A percentile compares a stretch with the other conserved stretches of the same genome.
phyloP scores from a whole-genome alignment of 2,797 vertebrate species.

The Ptychadena robeensis region DNA sequence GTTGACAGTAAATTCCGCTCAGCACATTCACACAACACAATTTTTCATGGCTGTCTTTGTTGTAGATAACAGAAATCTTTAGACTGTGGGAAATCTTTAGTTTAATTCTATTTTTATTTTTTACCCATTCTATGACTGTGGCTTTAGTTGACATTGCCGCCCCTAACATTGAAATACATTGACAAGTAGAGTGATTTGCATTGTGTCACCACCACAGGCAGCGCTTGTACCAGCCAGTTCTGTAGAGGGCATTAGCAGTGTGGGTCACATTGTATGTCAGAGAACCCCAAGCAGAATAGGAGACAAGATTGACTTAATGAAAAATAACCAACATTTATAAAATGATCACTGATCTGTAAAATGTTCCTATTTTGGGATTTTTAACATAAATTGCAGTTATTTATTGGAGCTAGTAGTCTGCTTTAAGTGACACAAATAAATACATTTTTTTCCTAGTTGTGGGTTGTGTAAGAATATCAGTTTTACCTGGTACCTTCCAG shows the following conservation, averaged over 20 bases:
- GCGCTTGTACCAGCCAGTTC: not conserved
- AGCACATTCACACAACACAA: not conserved
- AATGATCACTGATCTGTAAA: not conserved
- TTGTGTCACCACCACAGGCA: not conserved
- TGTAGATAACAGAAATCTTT: not conserved
- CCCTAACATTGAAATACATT: not conserved
- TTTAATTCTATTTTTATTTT: not conserved
- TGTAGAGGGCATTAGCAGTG: not conserved
- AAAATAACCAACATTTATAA: too few species aligned
- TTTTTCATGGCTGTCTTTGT: not conserved
- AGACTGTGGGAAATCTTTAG: not conserved
- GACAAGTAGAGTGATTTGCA: not conserved
- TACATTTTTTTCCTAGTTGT: too few species aligned
- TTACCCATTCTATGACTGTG: not conserved
- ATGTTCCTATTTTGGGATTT: not conserved
- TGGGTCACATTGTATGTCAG: not conserved
- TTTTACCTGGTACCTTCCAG: too few species aligned
- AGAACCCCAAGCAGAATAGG: not conserved
- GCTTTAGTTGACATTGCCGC: not conserved
- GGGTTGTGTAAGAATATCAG: too few species aligned
- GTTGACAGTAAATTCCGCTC: not conserved
- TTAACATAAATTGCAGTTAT: not conserved
- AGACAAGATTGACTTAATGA: not conserved
- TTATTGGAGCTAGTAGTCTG: too few species aligned
- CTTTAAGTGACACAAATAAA: too few species aligned